A percentile compares a stretch with the other conserved stretches of the same genome.
These are phyloP conservation scores for Sinocyclocheilus grahami DNA, from an alignment of 2,113 vertebrate species.

Conservation along the genomic window DNA sequence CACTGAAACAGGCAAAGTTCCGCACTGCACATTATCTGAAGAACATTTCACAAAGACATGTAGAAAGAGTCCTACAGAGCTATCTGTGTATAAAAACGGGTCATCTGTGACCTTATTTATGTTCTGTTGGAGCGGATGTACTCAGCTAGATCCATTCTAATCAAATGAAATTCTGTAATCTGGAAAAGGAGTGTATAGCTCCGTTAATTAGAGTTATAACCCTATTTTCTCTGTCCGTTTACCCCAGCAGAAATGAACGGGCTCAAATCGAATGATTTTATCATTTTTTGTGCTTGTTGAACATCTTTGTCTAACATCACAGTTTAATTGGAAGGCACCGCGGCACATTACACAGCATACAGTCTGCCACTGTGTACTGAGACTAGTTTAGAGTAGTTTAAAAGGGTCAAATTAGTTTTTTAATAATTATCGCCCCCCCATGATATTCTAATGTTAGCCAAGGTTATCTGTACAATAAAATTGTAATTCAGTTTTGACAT, in stretches of 20 bases:
- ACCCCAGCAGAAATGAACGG: conserved; percentile 17
- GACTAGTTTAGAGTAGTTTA: background rate
- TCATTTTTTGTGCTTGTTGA: conserved; percentile 26
- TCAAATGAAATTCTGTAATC: conserved; percentile 23
- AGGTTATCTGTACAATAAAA: background rate
- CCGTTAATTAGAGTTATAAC: conserved; percentile 37
- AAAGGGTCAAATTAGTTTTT: background rate
- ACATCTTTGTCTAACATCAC: conserved; percentile 10
- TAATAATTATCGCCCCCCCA: no score
- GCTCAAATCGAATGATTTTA: conserved; percentile 39
- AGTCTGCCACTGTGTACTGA: conserved; percentile 1
- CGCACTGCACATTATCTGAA: background rate
- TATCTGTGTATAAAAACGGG: background rate
- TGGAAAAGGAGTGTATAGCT: background rate
- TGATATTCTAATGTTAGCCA: background rate
- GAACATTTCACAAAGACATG: background rate
- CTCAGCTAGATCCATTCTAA: conserved; percentile 25
- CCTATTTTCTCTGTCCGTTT: conserved; percentile 4
- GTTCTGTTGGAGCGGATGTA: conserved; percentile 5
- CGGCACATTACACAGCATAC: background rate
- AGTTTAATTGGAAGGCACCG: background rate
- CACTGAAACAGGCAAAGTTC: background rate
- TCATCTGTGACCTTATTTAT: conserved; percentile 19
- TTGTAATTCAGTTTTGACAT: background rate
- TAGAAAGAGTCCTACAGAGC: background rate